These are phyloP conservation scores for Disparrhopalites patrizii DNA, from an alignment of 2,888 invertebrate genomes.

Conservation along the genomic window DNA sequence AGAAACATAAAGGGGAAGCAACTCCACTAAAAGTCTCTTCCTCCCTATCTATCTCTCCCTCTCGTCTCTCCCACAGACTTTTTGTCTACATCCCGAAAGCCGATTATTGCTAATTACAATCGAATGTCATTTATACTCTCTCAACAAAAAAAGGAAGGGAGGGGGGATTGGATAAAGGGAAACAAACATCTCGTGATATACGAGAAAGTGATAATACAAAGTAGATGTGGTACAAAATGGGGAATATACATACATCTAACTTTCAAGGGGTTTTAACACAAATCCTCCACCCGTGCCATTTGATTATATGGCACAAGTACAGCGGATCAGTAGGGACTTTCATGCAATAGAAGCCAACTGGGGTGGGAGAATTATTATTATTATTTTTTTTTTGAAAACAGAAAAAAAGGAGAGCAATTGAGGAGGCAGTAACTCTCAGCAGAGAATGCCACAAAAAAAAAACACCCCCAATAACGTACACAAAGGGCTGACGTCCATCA, in stretches of 20 bases:
- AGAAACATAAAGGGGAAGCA: too few relatives aligned
- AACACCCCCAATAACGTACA: too few relatives aligned
- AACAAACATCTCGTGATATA: slow-evolving; percentile 10
- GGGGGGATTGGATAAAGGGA: neutral
- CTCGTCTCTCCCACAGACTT: neutral
- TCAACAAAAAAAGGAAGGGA: neutral
- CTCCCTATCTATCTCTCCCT: neutral
- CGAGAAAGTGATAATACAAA: neutral
- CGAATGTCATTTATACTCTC: slow-evolving; percentile 9
- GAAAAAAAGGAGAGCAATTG: too few relatives aligned
- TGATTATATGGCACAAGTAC: too few relatives aligned
- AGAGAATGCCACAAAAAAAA: too few relatives aligned
- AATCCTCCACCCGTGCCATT: neutral
- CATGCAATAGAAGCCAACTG: too few relatives aligned
- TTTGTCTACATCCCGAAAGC: neutral
- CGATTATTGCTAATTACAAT: slow-evolving; percentile 21
- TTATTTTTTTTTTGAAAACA: too few relatives aligned
- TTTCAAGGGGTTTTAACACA: neutral
- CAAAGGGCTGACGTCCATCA: too few relatives aligned
- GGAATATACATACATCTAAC: neutral
- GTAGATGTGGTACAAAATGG: neutral
- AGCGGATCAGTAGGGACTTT: too few relatives aligned
- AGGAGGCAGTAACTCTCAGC: too few relatives aligned
- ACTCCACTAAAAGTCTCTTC: neutral
- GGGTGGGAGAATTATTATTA: too few relatives aligned